phyloP scores from a whole-genome alignment of 53 echinoderm and acorn worm genomes.

The Patiria pectinifera region DNA sequence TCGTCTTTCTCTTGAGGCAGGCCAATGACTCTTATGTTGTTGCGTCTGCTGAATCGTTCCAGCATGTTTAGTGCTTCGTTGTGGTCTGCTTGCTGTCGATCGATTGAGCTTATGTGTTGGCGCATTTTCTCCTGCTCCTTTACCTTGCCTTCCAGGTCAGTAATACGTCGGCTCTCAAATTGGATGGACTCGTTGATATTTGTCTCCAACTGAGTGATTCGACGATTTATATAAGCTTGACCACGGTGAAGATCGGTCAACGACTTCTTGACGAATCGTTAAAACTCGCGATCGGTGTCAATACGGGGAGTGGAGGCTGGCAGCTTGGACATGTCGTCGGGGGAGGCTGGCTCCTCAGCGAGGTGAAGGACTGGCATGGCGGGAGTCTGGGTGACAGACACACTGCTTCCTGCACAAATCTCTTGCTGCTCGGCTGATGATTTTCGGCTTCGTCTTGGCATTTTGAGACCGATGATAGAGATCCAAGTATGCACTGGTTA shows the following conservation, averaged over 20 bases:
- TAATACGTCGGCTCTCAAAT: neutral
- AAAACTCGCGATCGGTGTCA: constrained; percentile 7
- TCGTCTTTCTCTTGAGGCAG: neutral
- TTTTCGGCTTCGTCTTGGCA: too few species aligned
- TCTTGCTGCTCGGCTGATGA: too few species aligned
- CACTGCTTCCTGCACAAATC: too few species aligned
- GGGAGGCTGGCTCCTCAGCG: too few species aligned
- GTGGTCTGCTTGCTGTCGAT: neutral
- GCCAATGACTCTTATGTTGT: constrained; percentile 42
- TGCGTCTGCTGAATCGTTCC: constrained; percentile 12
- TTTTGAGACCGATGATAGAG: too few species aligned
- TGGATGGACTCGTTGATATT: neutral
- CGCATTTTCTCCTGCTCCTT: neutral
- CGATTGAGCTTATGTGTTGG: neutral
- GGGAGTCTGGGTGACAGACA: too few species aligned
- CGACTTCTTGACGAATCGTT: neutral
- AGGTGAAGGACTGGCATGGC: too few species aligned
- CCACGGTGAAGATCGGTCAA: neutral
- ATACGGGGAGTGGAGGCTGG: too few species aligned
- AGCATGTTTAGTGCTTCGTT: neutral
- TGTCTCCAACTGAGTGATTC: neutral
- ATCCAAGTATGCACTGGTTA: too few species aligned
- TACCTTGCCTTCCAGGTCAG: neutral
- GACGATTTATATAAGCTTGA: constrained; percentile 1
- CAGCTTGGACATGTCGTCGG: too few species aligned